Base-by-base conservation (phyloP, 2,113 vertebrate genomes). In the Pseudolaguvia tuberculata region DNA sequence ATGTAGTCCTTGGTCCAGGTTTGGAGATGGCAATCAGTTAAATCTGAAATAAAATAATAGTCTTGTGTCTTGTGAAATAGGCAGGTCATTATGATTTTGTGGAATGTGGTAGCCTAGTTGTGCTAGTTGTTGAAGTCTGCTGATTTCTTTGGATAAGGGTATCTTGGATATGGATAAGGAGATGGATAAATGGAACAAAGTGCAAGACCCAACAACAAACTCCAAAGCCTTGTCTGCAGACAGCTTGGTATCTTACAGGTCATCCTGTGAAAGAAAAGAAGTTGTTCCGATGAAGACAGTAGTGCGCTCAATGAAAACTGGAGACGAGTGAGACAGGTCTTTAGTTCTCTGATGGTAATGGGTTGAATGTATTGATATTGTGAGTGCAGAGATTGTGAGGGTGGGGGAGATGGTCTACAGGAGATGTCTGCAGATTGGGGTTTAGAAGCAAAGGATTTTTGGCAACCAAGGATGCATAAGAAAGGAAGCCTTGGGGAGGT, bases 291-390 rank as follows among this genome's bases (percentile, higher is more conserved):
- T 50, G 21, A 66, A 48, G 42, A 66, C 63, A 25, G 21, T 50
- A 25, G 21, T 50, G 63, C 45, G 45, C 25, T 67, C 45, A 67
- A 67, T 67, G 62, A 67, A 48, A 48, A 48, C 63, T 67, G 63
- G 45, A 50, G 63, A 67, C 45, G 25, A 48, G 15, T 13, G 45
- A 67, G 63, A 29, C 45, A 6, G 45, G 45, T 50, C 63, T 67
- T 48, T 67, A 67, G 45, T 48, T 29, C 62, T 47, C 39, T 47
- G 61, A 65, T 45, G 14, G 62, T 66, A 48, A 27, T 27, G 62
- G 62, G 14, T 11, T 66, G 45, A 47, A 66, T 48, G 42, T 66
- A 66, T 66, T 66, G 62, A 66, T 66, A 66, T 66, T 66, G 62
- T 66, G 62, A 66, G 62, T 18, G 62, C 42, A 47, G 62, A 65